Percentiles rank a stretch among this genome's conserved stretches.
These are phyloP conservation scores for Ambastaia sidthimunki DNA, from an alignment of 2,797 vertebrate species.

Conservation along the genomic window DNA sequence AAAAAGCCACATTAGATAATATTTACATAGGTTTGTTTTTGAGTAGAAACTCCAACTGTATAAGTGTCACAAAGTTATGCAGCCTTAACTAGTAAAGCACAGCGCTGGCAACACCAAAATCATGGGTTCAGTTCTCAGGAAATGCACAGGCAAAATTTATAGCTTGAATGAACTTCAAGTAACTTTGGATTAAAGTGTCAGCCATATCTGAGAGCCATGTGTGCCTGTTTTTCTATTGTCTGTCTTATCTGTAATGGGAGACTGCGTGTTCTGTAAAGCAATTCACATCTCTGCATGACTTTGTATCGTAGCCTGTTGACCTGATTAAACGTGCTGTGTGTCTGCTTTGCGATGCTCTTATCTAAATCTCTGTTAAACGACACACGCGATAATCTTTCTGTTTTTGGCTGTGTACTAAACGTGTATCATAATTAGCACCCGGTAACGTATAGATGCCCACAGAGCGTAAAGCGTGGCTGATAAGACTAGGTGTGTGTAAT, in stretches of 20 bases:
- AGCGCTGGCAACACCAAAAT: not conserved
- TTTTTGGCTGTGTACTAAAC: constrained; percentile 8
- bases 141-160: not conserved
- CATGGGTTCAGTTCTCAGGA: not conserved
- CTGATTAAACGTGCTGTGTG: constrained; percentile 68
- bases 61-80: not conserved
- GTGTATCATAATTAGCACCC: constrained; percentile 16
- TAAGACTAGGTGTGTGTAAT: not conserved
- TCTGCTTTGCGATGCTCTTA: constrained; percentile 66
- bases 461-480: constrained; percentile 8
- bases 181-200: no score
- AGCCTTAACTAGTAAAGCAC: not conserved
- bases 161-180: no score
- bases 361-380: constrained; percentile 65
- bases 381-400: constrained; percentile 44
- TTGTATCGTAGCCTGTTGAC: constrained; percentile 69
- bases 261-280: constrained; percentile 72
- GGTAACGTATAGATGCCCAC: not conserved
- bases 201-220: not conserved
- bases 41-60: not conserved
- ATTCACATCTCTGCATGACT: constrained; percentile 63
- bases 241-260: constrained; percentile 41
- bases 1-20: no score
- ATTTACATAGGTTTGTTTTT: not conserved
- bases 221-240: constrained; percentile 6